These are phyloP conservation scores for Olivierus martensii DNA, from an alignment of 1,140 invertebrate species.

Conservation along the genomic window DNA sequence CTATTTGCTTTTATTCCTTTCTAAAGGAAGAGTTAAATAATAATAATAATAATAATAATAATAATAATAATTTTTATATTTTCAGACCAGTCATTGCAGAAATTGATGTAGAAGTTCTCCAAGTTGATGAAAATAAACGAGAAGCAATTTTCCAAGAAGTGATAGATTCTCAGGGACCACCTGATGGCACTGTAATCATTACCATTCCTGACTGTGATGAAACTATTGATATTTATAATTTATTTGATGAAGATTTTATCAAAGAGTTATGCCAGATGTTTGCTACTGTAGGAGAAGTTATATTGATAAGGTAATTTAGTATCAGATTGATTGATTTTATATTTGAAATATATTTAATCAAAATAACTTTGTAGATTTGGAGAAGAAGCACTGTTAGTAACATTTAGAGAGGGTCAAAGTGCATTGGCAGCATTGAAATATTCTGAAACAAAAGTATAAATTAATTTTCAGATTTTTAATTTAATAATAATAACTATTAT, in stretches of 20 bases:
- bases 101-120: constrained; percentile 71
- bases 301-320: constrained; percentile 50
- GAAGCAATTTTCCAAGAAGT: constrained; percentile 65
- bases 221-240: constrained; percentile 25
- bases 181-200: constrained; percentile 85
- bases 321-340: too few species aligned
- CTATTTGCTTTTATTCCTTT: too few species aligned
- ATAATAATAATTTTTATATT: constrained; percentile 7
- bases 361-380: constrained; percentile 72
- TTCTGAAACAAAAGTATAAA: constrained; percentile 3
- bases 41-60: background rate
- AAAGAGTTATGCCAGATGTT: constrained; percentile 53
- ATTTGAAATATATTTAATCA: too few species aligned
- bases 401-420: constrained; percentile 69
- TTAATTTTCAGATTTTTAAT: constrained; percentile 1
- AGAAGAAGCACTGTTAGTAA: constrained; percentile 75
- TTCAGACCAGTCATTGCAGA: constrained; percentile 67
- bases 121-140: constrained; percentile 57
- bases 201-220: constrained; percentile 14
- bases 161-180: constrained; percentile 66
- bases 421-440: constrained; percentile 51
- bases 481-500: background rate
- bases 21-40: too few species aligned
- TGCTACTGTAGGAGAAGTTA: constrained; percentile 55
- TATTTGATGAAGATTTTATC: constrained; percentile 54